phyloP scores from a whole-genome alignment of 2,888 invertebrate genomes.

The Tetramorium bicarinatum region DNA sequence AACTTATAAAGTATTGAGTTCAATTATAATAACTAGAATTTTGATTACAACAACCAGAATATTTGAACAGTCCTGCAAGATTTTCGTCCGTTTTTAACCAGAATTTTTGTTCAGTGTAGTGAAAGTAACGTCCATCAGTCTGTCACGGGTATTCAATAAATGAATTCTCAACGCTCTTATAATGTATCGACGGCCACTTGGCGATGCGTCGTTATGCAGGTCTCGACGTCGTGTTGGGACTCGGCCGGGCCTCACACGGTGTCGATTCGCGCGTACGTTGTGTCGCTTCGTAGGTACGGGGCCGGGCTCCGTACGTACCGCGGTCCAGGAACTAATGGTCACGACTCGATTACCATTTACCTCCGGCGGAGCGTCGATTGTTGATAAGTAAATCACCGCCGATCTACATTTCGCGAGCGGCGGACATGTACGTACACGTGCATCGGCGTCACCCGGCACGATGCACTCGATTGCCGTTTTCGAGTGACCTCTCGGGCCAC shows the following conservation, averaged over 20 bases:
- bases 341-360: slow-evolving; percentile 89
- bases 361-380: slow-evolving; percentile 88
- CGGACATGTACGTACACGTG: slow-evolving; percentile 74
- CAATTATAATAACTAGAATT: too few species aligned
- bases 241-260: slow-evolving; percentile 77
- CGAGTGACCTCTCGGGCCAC: slow-evolving; percentile 7
- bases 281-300: slow-evolving; percentile 57
- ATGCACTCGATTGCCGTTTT: background rate
- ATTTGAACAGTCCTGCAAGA: too few species aligned
- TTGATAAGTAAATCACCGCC: slow-evolving; percentile 88
- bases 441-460: slow-evolving; percentile 10
- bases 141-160: background rate
- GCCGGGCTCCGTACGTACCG: slow-evolving; percentile 54
- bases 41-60: too few species aligned
- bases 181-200: background rate
- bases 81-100: too few species aligned
- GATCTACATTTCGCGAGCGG: slow-evolving; percentile 88
- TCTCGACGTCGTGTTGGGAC: slow-evolving; percentile 66
- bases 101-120: too few species aligned
- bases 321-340: slow-evolving; percentile 87
- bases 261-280: slow-evolving; percentile 68
- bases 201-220: slow-evolving; percentile 24
- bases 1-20: too few species aligned
- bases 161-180: background rate
- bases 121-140: background rate